Conservation (phyloP, 2,113 vertebrate species). For the Corvus hawaiiensis region DNA sequence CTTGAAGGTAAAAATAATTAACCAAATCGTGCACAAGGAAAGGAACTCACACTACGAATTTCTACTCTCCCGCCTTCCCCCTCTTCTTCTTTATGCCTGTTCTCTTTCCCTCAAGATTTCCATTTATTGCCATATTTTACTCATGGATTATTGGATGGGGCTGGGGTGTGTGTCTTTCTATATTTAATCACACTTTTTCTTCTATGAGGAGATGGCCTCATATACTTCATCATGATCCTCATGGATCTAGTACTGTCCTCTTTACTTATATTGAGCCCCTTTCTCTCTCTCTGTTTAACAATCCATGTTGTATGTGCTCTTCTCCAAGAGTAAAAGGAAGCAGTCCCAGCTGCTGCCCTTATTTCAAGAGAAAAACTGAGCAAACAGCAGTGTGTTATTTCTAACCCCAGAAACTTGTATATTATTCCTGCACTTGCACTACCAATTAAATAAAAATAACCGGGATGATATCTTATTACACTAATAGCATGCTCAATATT, state of each 20-base stretch:
- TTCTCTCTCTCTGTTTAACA: background rate
- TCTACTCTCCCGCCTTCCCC: accelerated
- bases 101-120: background rate
- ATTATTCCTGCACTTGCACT: background rate
- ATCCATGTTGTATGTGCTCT: background rate
- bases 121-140: background rate
- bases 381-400: background rate
- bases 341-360: background rate
- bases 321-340: background rate
- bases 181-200: background rate
- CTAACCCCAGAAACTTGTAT: background rate
- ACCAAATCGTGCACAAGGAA: background rate
- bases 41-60: background rate
- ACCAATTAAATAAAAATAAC: background rate
- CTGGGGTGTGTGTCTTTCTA: background rate
- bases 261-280: background rate
- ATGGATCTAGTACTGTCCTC: background rate
- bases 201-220: background rate
- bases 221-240: background rate
- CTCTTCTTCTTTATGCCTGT: too few relatives aligned
- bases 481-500: background rate
- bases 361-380: background rate
- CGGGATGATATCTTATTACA: background rate
- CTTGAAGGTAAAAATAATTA: background rate
- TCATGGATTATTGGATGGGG: background rate